Evolutionary conservation across 2,113 vertebrate genomes (phyloP), one percentile per base, ranked within the genome.

Genomic region (Manacus vitellinus): DNA sequence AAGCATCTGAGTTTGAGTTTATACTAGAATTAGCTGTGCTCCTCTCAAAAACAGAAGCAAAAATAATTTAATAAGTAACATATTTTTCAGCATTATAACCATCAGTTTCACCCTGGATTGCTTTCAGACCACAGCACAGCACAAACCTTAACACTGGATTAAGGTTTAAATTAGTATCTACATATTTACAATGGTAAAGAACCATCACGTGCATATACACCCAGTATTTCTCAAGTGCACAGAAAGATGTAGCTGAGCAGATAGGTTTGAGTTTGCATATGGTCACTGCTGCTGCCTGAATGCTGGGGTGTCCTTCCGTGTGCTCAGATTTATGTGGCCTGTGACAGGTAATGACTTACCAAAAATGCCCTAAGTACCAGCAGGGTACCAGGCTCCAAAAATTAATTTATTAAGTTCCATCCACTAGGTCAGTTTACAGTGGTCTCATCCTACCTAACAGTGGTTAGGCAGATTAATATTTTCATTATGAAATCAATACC

Each of bases 51-150:
- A 59, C 65, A 94, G 94, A 94, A 70, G 76, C 33, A 76, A 88
- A 84, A 95, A 88, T 85, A 86, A 66, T 92, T 49, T 74, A 89
- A 58, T 63, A 96, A 95, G 30, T 93, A 49, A 82, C 93, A 2
- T 95, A 51, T 94, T 70, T 41, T 98, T 89, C 97, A 95, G 47
- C 95, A 96, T 90, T 85, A 85, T 71, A 98, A 97, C 75, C 96
- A 96, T 59, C 94, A 97, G 68, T n/a, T 95, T 10, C 97, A 95
- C 43, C 97, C 7, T 35, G 35, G 97, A 97, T 49, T 98, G 35
- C 97, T 94, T 79, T 97, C 97, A 59, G 95, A 95, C 51, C 97
- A 75, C 94, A 97, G 43, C 27, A 43, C 27, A 97, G 95, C 25
- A 95, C 89, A 10, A 96, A 95, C 44, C 97, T 41, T 41, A 41